Evolutionary conservation across 2,797 vertebrate genomes (phyloP).

Genomic region (Aselliscus stoliczkanus): DNA sequence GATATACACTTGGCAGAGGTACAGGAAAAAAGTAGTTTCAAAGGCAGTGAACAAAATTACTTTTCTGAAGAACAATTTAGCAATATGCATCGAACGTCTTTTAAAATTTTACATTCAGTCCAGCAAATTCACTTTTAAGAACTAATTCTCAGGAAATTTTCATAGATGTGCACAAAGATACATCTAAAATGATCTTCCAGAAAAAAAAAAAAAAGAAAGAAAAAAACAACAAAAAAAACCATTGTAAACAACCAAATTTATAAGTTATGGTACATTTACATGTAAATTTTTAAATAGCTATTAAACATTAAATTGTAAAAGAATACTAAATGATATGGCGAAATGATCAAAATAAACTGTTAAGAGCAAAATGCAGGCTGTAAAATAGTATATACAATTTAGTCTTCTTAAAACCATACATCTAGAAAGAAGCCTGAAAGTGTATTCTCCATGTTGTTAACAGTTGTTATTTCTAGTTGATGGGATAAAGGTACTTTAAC

Average conservation of each 20-base stretch:
- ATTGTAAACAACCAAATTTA: neutral
- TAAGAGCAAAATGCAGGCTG: neutral
- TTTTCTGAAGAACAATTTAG: slow-evolving; percentile 29
- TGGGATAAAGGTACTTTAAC: neutral
- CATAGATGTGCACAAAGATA: neutral
- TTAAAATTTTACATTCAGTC: neutral
- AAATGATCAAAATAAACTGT: neutral
- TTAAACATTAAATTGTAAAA: slow-evolving; percentile 6
- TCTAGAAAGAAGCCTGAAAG: neutral
- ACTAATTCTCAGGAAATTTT: neutral
- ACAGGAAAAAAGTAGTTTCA: neutral
- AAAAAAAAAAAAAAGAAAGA: neutral
- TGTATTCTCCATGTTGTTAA: neutral
- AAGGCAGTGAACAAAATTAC: neutral
- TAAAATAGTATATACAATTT: neutral
- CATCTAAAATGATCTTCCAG: neutral
- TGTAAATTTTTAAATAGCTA: neutral
- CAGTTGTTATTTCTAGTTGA: neutral
- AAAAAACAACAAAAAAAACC: neutral
- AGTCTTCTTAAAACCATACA: neutral
- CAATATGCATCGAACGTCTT: neutral
- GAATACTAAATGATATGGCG: neutral
- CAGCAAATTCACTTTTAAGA: slow-evolving; percentile 20
- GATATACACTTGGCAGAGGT: neutral
- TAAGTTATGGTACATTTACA: neutral